Evolutionary conservation across 1,140 invertebrate species (phyloP).

Genomic region (Geopemphigus sp.): DNA sequence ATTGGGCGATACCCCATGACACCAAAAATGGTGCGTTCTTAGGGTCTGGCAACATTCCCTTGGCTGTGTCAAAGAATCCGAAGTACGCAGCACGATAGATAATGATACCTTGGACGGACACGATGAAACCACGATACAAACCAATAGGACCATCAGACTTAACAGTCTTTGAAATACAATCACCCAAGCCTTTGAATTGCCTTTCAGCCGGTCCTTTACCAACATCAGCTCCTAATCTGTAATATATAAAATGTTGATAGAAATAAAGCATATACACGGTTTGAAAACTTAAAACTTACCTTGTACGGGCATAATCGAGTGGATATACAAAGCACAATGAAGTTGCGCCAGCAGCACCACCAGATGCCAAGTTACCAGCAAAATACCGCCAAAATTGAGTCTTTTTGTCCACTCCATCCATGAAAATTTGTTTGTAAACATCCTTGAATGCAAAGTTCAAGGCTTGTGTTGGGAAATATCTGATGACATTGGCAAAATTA

Average conservation of each 20-base stretch:
- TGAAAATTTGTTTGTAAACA: conserved; percentile 80
- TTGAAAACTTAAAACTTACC: conserved; percentile 59
- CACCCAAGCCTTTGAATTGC: conserved; percentile 78
- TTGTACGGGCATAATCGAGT: conserved; percentile 90
- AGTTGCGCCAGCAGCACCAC: conserved; percentile 90
- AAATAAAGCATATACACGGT: not conserved
- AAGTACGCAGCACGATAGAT: conserved; percentile 89
- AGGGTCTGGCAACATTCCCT: conserved; percentile 80
- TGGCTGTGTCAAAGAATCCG: conserved; percentile 88
- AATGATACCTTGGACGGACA: conserved; percentile 86
- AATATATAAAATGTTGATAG: not conserved
- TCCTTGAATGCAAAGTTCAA: conserved; percentile 96
- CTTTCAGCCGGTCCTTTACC: conserved; percentile 71
- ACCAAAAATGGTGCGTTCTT: conserved; percentile 75
- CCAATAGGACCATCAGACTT: conserved; percentile 79
- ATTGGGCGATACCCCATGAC: conserved; percentile 81
- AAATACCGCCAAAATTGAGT: conserved; percentile 87
- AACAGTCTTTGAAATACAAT: conserved; percentile 80
- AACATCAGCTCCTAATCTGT: conserved; percentile 76
- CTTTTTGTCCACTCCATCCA: conserved; percentile 82
- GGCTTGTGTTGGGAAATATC: conserved; percentile 93
- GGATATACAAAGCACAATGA: conserved; percentile 95
- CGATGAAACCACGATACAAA: conserved; percentile 85
- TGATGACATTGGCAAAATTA: conserved; percentile 88
- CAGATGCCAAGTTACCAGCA: conserved; percentile 82